Percentiles rank a stretch among this genome's conserved stretches.
Evolutionary conservation across 2,888 invertebrate genomes (phyloP).

Genomic region (Scaptomyza caliginosa): DNA sequence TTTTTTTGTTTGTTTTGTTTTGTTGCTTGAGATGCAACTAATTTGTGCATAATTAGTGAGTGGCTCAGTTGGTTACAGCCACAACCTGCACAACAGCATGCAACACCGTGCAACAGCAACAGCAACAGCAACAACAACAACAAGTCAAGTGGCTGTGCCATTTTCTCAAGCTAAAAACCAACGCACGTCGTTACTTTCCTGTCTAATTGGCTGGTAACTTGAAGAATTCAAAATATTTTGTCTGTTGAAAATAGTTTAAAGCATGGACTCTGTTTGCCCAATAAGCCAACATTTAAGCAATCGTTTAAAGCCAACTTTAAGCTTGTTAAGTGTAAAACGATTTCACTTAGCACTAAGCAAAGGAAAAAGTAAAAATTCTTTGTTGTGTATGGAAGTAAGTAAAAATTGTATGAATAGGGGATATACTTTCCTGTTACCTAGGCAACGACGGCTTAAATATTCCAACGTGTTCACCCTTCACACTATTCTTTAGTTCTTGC

Average conservation of each 20-base stretch:
- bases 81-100: constrained; percentile 21
- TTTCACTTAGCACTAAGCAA: too few species aligned
- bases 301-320: constrained; percentile 27
- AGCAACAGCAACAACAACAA: constrained; percentile 47
- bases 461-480: neutral
- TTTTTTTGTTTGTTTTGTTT: too few species aligned
- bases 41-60: constrained; percentile 75
- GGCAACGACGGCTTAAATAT: neutral
- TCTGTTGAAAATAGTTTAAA: constrained; percentile 26
- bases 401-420: neutral
- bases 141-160: constrained; percentile 76
- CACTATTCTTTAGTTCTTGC: neutral
- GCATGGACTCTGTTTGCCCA: constrained; percentile 6
- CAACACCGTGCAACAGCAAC: constrained; percentile 16
- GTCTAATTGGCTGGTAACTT: constrained; percentile 57
- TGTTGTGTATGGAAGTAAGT: too few species aligned
- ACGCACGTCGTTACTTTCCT: constrained; percentile 50
- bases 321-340: too few species aligned
- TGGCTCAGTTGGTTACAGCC: constrained; percentile 64
- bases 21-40: constrained; percentile 61
- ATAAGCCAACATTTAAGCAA: constrained; percentile 41
- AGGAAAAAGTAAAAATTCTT: neutral
- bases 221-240: constrained; percentile 15
- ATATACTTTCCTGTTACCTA: neutral
- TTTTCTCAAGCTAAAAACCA: constrained; percentile 64